These are phyloP conservation scores for Tetheella fluctuosa DNA, from an alignment of 2,888 invertebrate species.

Conservation along the genomic window DNA sequence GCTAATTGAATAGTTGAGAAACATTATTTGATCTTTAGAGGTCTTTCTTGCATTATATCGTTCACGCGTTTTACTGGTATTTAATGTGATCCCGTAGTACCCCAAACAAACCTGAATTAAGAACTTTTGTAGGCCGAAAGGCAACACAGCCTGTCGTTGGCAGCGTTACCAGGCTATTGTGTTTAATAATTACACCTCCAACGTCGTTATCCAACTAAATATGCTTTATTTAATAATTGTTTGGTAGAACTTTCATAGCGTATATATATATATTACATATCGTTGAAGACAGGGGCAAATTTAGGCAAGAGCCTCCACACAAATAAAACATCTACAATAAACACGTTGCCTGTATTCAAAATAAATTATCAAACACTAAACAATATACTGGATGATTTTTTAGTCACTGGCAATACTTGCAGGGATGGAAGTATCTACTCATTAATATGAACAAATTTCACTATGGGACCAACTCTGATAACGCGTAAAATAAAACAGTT, in stretches of 20 bases:
- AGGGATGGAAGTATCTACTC: too few relatives aligned
- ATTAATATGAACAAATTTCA: too few relatives aligned
- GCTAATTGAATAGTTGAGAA: too few relatives aligned
- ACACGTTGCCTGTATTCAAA: too few relatives aligned
- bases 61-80: background rate
- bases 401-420: too few relatives aligned
- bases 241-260: background rate
- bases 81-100: background rate
- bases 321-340: too few relatives aligned
- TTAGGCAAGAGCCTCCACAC: background rate
- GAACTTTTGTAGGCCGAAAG: background rate
- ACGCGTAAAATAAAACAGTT: too few relatives aligned
- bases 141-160: background rate
- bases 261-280: background rate
- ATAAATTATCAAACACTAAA: too few relatives aligned
- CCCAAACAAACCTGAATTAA: background rate
- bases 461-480: too few relatives aligned
- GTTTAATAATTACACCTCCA: conserved; percentile 1
- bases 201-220: background rate
- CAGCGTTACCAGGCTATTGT: conserved; percentile 1
- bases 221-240: conserved; percentile 4
- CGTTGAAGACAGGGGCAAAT: background rate
- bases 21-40: too few relatives aligned
- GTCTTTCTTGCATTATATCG: background rate
- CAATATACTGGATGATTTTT: too few relatives aligned